phyloP scores from a whole-genome alignment of 1,140 invertebrate genomes.

The Caenorhabditis briggsae region DNA sequence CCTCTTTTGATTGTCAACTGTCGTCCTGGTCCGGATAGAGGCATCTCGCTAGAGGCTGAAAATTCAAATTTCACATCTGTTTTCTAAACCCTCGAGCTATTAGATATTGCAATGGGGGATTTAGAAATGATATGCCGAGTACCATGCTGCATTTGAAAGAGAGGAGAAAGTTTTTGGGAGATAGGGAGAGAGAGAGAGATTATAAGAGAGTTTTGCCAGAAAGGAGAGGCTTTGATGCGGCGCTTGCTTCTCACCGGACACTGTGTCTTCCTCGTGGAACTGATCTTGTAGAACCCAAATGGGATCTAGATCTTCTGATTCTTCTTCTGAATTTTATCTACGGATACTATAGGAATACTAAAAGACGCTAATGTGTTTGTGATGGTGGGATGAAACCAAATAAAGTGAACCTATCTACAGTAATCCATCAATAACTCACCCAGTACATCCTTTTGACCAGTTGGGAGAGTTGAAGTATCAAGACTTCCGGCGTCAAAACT shows the following conservation, averaged over 20 bases:
- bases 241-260: slow-evolving; percentile 57
- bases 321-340: slow-evolving; percentile 49
- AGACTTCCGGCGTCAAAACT: slow-evolving; percentile 59
- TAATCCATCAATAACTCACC: slow-evolving; percentile 37
- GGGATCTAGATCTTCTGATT: slow-evolving; percentile 41
- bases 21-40: slow-evolving; percentile 73
- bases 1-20: slow-evolving; percentile 67
- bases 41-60: slow-evolving; percentile 72
- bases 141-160: slow-evolving; percentile 37
- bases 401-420: not conserved
- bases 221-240: slow-evolving; percentile 43
- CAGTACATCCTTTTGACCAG: slow-evolving; percentile 64
- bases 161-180: not conserved
- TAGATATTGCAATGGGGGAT: not conserved
- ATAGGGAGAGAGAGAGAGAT: slow-evolving; percentile 1
- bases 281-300: slow-evolving; percentile 45
- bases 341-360: slow-evolving; percentile 30
- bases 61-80: not conserved
- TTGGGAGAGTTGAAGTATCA: slow-evolving; percentile 49
- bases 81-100: not conserved
- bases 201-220: not conserved
- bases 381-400: slow-evolving; percentile 8
- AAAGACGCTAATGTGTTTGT: not conserved
- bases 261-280: slow-evolving; percentile 58
- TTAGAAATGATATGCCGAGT: slow-evolving; percentile 5